These are phyloP conservation scores for Germaria angustata DNA, from an alignment of 2,888 invertebrate species.

Conservation along the genomic window DNA sequence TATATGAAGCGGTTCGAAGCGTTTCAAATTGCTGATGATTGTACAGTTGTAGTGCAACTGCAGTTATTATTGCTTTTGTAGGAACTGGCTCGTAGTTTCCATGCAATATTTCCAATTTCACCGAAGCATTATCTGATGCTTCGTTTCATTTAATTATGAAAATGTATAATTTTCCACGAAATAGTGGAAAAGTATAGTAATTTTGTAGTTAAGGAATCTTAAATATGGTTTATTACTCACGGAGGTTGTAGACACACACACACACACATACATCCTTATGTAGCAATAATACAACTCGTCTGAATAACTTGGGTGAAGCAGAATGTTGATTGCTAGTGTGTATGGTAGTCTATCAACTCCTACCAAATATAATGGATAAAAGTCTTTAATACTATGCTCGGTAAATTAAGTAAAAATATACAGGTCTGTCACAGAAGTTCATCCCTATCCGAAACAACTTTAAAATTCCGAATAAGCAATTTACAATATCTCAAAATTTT, in stretches of 20 bases:
- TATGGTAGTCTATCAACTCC: no score
- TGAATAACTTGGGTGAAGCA: no score
- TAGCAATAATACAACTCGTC: no score
- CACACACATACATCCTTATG: no score
- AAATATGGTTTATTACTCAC: background rate
- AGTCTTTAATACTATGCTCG: no score
- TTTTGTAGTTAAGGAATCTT: background rate
- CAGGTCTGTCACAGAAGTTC: no score
- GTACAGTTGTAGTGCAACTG: background rate
- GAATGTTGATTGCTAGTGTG: no score
- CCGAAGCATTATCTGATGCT: conserved; percentile 74
- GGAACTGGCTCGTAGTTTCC: conserved; percentile 1
- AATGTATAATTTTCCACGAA: conserved; percentile 64
- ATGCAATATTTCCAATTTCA: conserved; percentile 73
- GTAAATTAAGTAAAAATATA: no score
- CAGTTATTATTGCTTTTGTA: conserved; percentile 3
- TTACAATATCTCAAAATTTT: no score
- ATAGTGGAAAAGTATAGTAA: conserved; percentile 1
- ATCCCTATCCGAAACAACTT: no score
- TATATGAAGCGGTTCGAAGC: conserved; percentile 73
- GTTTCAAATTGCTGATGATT: conserved; percentile 55
- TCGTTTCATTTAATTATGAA: conserved; percentile 77
- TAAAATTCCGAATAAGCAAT: no score
- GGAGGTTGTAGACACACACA: background rate
- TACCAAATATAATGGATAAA: no score